Evolutionary conservation across 2,797 vertebrate species (phyloP).

Genomic region (Tamandua tetradactyla): DNA sequence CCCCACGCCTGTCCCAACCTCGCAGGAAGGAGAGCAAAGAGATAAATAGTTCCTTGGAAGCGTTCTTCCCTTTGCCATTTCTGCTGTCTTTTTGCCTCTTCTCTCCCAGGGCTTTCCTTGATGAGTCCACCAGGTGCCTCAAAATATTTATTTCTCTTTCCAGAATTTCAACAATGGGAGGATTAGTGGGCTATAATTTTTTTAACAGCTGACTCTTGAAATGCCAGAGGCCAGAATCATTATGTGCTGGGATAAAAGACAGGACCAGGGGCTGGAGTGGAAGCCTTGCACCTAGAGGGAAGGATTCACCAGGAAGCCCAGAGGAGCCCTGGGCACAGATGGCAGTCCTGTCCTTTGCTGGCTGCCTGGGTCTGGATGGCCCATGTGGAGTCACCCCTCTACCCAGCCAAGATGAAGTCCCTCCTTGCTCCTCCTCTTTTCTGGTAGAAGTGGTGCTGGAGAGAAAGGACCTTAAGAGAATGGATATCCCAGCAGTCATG

Average conservation of each 20-base stretch:
- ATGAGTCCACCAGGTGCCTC: conserved; percentile 72
- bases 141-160: conserved; percentile 74
- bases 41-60: conserved; percentile 66
- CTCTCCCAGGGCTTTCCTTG: conserved; percentile 64
- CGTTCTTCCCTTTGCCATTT: conserved; percentile 55
- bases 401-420: neutral
- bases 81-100: conserved; percentile 43
- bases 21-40: conserved; percentile 67
- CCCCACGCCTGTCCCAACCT: neutral
- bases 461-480: neutral
- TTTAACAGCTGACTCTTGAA: conserved; percentile 54
- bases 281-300: neutral
- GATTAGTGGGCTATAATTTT: conserved; percentile 53
- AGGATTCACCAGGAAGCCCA: neutral
- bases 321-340: neutral
- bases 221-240: conserved; percentile 59
- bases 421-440: neutral
- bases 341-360: neutral
- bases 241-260: conserved; percentile 41
- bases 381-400: neutral
- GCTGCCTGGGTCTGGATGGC: neutral
- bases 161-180: conserved; percentile 60
- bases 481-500: neutral
- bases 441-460: neutral
- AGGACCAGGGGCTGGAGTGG: neutral